These are phyloP conservation scores for Colossoma macropomum DNA, from an alignment of 2,113 vertebrate species.

Conservation along the genomic window DNA sequence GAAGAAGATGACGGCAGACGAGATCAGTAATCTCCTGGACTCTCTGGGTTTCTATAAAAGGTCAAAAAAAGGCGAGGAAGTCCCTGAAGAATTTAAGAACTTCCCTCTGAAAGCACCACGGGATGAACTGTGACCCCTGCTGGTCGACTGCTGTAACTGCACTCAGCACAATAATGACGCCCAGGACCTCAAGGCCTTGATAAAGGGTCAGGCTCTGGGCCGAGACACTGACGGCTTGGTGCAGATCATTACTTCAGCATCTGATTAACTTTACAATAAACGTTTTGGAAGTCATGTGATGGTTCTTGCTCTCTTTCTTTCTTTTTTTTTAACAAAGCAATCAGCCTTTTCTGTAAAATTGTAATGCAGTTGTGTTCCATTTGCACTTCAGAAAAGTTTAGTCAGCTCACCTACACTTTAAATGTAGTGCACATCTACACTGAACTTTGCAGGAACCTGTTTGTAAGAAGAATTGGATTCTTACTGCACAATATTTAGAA, in stretches of 20 bases:
- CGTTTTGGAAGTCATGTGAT: background rate
- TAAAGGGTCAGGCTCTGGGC: slow-evolving; percentile 66
- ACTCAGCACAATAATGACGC: slow-evolving; percentile 68
- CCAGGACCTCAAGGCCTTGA: slow-evolving; percentile 67
- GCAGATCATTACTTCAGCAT: slow-evolving; percentile 15
- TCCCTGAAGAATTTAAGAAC: slow-evolving; percentile 79
- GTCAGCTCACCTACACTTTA: no score
- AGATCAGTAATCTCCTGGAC: slow-evolving; percentile 80
- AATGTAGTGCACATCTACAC: no score
- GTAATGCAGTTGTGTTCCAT: background rate
- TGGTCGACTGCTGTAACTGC: slow-evolving; percentile 66
- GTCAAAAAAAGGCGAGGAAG: slow-evolving; percentile 80
- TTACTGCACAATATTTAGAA: no score
- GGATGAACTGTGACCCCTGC: slow-evolving; percentile 78
- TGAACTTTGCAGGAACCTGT: no score
- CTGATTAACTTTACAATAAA: slow-evolving; percentile 35
- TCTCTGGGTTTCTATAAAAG: slow-evolving; percentile 82
- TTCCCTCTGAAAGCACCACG: slow-evolving; percentile 73
- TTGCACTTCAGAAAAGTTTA: no score
- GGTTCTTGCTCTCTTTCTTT: background rate
- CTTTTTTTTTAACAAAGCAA: background rate
- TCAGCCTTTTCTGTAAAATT: background rate
- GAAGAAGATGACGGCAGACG: slow-evolving; percentile 78
- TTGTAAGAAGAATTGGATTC: no score
- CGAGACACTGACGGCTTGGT: slow-evolving; percentile 58